Conservation (phyloP, 30 jellyfish, hydroid and myxozoan species). For the Pelagia noctiluca region DNA sequence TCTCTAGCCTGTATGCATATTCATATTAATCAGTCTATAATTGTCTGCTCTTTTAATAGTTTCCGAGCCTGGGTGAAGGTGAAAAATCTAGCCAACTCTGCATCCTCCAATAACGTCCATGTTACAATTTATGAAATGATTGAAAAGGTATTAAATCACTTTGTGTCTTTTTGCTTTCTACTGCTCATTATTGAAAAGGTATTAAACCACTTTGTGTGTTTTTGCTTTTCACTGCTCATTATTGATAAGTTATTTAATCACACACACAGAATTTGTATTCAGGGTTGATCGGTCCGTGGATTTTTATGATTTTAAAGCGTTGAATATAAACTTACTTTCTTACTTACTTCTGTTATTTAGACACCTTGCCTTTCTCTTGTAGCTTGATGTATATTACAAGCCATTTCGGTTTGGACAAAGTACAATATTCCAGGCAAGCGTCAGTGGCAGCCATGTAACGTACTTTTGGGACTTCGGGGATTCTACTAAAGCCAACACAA, state of each 20-base stretch:
- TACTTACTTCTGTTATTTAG: background rate
- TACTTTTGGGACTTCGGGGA: slow-evolving; percentile 71
- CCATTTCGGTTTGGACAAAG: slow-evolving; percentile 69
- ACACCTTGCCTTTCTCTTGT: background rate
- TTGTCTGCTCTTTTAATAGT: slow-evolving; percentile 13
- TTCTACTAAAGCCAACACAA: background rate
- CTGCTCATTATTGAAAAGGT: background rate
- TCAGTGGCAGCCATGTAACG: slow-evolving; percentile 61
- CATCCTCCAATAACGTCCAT: slow-evolving; percentile 22
- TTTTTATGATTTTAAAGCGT: too few relatives aligned
- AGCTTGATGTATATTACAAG: slow-evolving; percentile 50
- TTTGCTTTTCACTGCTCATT: background rate
- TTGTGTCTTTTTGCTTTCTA: background rate
- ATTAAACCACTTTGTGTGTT: background rate
- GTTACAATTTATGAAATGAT: slow-evolving; percentile 26
- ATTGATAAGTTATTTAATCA: background rate
- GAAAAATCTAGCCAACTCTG: slow-evolving; percentile 40
- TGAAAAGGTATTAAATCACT: slow-evolving; percentile 28
- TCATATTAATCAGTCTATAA: background rate
- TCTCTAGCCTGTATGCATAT: background rate
- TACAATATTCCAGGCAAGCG: slow-evolving; percentile 39
- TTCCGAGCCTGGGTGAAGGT: slow-evolving; percentile 57
- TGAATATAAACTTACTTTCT: too few relatives aligned
- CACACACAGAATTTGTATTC: background rate
- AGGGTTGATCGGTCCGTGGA: too few relatives aligned